A percentile compares a stretch with the other conserved stretches of the same genome.
phyloP scores from a whole-genome alignment of 1,140 invertebrate species.

The Neodiprion virginianus region DNA sequence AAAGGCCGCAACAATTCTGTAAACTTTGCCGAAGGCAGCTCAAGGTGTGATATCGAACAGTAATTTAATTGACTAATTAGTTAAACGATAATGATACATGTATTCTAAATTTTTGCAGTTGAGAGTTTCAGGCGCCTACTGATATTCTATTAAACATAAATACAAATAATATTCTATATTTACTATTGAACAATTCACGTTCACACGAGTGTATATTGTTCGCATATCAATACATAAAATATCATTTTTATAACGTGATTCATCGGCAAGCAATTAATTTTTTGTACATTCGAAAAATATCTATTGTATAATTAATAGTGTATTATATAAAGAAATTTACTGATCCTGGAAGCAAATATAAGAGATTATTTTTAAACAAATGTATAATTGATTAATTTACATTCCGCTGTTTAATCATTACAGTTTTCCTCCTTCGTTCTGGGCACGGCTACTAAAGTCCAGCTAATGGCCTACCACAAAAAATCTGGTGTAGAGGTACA shows the following conservation, averaged over 20 bases:
- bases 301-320: constrained; percentile 4
- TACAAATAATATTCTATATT: constrained; percentile 20
- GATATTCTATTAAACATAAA: constrained; percentile 20
- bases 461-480: too few relatives aligned
- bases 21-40: constrained; percentile 1
- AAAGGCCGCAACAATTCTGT: not conserved
- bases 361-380: constrained; percentile 53
- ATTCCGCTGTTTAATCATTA: not conserved
- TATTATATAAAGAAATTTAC: constrained; percentile 41
- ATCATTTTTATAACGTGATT: not conserved
- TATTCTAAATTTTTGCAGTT: not conserved
- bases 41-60: constrained; percentile 7
- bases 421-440: too few relatives aligned
- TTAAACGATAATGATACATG: not conserved
- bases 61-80: not conserved
- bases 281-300: not conserved
- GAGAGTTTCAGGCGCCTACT: constrained; percentile 26
- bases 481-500: too few relatives aligned
- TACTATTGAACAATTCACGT: not conserved
- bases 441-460: too few relatives aligned
- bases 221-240: not conserved
- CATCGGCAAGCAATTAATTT: not conserved
- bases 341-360: constrained; percentile 52
- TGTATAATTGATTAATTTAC: not conserved
- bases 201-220: not conserved